These are phyloP conservation scores for Megaleporinus macrocephalus DNA, from an alignment of 2,113 vertebrate species.

Conservation along the genomic window DNA sequence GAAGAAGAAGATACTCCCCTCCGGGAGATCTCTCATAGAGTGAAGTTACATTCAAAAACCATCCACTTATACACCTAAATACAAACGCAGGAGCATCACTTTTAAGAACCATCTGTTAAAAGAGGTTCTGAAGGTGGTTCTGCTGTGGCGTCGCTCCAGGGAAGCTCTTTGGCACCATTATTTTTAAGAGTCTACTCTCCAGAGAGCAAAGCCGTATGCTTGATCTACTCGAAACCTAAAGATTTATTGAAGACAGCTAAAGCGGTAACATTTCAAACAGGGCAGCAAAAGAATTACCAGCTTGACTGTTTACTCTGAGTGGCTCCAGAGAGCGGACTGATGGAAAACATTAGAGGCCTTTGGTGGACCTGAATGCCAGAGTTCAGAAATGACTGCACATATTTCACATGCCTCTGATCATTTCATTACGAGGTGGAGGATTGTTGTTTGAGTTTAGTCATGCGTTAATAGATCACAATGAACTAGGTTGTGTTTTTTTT, in stretches of 20 bases:
- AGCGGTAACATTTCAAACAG: neutral
- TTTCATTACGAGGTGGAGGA: neutral
- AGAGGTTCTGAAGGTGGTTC: no score
- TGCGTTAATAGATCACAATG: neutral
- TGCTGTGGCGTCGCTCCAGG: no score
- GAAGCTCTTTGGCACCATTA: neutral
- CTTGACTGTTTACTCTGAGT: neutral
- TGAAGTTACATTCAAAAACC: no score
- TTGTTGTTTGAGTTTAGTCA: neutral
- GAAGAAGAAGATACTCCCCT: no score
- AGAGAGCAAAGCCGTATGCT: neutral
- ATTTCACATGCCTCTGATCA: neutral
- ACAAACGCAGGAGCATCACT: no score
- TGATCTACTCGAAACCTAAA: neutral
- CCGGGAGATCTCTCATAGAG: no score
- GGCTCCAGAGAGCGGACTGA: neutral
- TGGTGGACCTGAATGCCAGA: neutral
- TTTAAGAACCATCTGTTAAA: no score
- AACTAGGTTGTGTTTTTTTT: neutral
- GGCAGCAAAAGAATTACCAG: neutral
- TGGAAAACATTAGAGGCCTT: neutral
- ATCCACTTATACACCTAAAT: no score
- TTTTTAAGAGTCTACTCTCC: neutral
- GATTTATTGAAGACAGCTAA: neutral
- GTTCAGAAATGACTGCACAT: neutral